Evolutionary conservation across 1,140 invertebrate species (phyloP).

Genomic region (Caerostris extrusa): DNA sequence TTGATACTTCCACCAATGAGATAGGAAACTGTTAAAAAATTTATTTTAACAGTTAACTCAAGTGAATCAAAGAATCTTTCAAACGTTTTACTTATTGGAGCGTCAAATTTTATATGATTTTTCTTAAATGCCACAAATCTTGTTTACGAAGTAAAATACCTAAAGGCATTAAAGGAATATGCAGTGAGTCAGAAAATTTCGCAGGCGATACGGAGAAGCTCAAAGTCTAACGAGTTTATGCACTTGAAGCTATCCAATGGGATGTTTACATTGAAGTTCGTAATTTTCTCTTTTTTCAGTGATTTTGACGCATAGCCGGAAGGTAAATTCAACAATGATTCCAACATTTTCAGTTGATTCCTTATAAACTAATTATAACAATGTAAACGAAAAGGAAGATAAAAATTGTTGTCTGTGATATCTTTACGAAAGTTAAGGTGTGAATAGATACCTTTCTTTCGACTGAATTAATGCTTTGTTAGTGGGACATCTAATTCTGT

Average conservation of each 20-base stretch:
- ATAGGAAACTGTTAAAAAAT: neutral
- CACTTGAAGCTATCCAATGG: neutral
- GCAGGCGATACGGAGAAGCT: neutral
- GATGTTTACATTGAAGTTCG: neutral
- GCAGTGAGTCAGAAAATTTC: conserved; percentile 34
- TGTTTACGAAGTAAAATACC: conserved; percentile 2
- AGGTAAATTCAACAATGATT: neutral
- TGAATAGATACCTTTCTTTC: neutral
- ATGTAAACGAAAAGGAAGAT: neutral
- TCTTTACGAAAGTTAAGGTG: neutral
- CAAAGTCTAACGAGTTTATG: neutral
- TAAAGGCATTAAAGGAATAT: neutral
- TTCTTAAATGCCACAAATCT: neutral
- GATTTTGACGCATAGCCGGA: conserved; percentile 8
- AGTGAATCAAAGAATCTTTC: neutral
- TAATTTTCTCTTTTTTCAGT: conserved; percentile 29
- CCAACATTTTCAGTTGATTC: neutral
- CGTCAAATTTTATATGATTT: conserved; percentile 39
- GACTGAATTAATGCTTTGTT: no score
- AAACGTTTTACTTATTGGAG: neutral
- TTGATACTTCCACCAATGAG: neutral
- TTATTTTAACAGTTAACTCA: neutral
- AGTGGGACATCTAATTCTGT: no score
- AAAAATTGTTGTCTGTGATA: neutral
- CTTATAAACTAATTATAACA: neutral